These are phyloP conservation scores for Cavia aperea DNA, from an alignment of 2,113 vertebrate species.

Conservation along the genomic window DNA sequence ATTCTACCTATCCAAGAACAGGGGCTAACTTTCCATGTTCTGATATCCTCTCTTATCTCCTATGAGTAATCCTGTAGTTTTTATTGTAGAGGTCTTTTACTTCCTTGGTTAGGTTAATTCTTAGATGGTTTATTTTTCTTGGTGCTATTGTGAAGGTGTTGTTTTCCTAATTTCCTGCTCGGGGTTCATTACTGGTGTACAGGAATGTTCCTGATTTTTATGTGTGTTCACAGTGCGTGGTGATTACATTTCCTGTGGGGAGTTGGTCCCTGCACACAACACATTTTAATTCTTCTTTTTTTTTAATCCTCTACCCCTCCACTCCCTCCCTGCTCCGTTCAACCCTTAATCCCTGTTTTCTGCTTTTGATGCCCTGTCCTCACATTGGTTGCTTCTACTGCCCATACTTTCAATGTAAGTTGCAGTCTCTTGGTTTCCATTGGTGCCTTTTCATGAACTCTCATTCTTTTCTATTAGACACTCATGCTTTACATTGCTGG, in stretches of 20 bases:
- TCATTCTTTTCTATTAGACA: neutral
- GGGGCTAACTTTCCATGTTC: neutral
- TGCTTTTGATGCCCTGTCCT: neutral
- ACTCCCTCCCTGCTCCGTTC: neutral
- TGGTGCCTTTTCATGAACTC: neutral
- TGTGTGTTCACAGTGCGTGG: neutral
- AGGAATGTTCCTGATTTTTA: neutral
- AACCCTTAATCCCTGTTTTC: neutral
- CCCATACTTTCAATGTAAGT: neutral
- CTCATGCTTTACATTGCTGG: neutral
- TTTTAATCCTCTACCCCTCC: neutral
- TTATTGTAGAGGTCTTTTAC: neutral
- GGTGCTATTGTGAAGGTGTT: neutral
- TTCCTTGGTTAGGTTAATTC: neutral
- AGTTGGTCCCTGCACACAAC: neutral
- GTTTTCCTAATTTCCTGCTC: neutral
- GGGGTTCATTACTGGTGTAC: neutral
- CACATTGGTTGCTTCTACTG: neutral
- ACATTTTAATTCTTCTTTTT: neutral
- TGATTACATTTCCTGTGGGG: neutral
- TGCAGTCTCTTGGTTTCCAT: neutral
- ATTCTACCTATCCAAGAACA: neutral
- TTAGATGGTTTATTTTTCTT: neutral
- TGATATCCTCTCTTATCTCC: neutral
- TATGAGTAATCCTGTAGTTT: neutral